Evolutionary conservation across 2,113 vertebrate species (phyloP), one percentile per base, ranked within the genome.

Genomic region (Progne subis): DNA sequence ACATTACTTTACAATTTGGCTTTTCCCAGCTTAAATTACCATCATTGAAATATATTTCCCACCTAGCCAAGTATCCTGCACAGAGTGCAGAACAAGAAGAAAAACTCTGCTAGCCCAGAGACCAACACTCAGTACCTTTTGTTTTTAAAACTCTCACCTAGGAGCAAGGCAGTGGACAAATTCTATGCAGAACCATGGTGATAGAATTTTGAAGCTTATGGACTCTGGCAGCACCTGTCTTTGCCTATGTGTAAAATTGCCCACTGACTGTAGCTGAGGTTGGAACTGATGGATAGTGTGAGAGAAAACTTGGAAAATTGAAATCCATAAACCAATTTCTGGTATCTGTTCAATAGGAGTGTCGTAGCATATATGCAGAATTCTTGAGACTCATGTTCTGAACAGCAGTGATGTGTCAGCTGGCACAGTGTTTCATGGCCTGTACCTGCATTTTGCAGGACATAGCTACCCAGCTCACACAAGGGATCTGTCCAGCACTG

Each of bases 1-100:
- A 74, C 46, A 69, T 76, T 91, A 52, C 61, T 92, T 89, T 82
- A 77, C 68, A 89, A 85, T 95, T 94, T 83, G 86, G 26, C n/a
- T 89, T 91, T 89, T 89, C 78, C 80, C 37, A 65, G 12, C 41
- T 85, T 85, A 87, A 95, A 94, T 94, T 79, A 25, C 63, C 29
- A 34, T 61, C 18, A 79, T 6, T 82, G 55, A 90, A 86, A 65
- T 71, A 34, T n/a, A 20, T 87, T 91, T 90, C 39, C 12, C 11
- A n/a, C 67, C 59, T 59, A 85, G 63, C 82, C 21, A 71, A 86
- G 25, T 37, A 70, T 50, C 31, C 53, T 34, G 8, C 41, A 50
- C 11, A 87, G 37, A 72, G 14, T 14, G 41, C 14, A 89, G 50
- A 89, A 57, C 11, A 53, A 26, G 11, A 89, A 69, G 43, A 79